These are phyloP conservation scores for Clunio marinus DNA, from an alignment of 2,888 invertebrate species.

Conservation along the genomic window DNA sequence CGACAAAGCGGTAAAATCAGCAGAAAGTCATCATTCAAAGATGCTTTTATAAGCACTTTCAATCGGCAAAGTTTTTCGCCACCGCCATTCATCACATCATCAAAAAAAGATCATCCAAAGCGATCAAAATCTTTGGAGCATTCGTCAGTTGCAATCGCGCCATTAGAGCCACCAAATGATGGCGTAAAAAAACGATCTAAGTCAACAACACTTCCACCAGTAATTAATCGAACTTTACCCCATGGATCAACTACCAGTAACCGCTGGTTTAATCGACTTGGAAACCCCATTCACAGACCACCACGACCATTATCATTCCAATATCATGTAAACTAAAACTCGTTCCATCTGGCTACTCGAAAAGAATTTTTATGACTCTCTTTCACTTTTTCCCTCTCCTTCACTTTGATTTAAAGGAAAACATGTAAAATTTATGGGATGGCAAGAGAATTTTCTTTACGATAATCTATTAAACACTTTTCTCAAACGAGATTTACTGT, in stretches of 20 bases:
- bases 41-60: conserved; percentile 18
- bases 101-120: background rate
- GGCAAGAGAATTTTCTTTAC: no score
- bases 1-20: conserved; percentile 45
- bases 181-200: background rate
- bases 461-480: no score
- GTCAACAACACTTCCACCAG: conserved; percentile 44
- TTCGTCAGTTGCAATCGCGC: background rate
- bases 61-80: background rate
- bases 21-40: conserved; percentile 49
- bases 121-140: conserved; percentile 29
- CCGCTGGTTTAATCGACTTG: conserved; percentile 41
- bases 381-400: no score
- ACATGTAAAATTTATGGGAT: background rate
- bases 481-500: no score
- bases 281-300: conserved; percentile 41
- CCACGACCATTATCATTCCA: background rate
- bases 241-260: background rate
- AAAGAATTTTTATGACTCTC: background rate
- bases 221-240: conserved; percentile 23
- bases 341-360: background rate
- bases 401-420: no score
- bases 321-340: conserved; percentile 21
- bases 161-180: no score
- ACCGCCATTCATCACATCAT: background rate